These are phyloP conservation scores for Hedychridium roseum DNA, from an alignment of 2,888 invertebrate species.

Conservation along the genomic window DNA sequence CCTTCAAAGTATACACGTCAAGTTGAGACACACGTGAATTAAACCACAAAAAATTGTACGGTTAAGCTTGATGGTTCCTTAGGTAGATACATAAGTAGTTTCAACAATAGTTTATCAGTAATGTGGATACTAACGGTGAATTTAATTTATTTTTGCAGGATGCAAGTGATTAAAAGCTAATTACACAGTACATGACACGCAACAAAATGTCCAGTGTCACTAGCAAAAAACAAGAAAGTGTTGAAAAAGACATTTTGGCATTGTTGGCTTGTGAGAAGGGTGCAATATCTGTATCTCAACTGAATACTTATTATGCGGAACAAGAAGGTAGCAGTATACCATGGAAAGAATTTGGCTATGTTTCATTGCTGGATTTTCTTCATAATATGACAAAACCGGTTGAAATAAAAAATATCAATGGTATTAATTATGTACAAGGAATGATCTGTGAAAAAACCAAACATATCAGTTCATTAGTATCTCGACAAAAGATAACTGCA, in stretches of 20 bases:
- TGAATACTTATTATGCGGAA: constrained; percentile 31
- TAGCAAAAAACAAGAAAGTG: too few relatives aligned
- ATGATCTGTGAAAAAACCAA: constrained; percentile 35
- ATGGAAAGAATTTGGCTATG: constrained; percentile 32
- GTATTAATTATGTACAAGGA: constrained; percentile 21
- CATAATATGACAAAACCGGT: constrained; percentile 29
- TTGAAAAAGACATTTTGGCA: constrained; percentile 23
- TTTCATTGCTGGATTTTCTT: constrained; percentile 33
- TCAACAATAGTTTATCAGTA: too few relatives aligned
- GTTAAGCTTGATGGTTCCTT: too few relatives aligned
- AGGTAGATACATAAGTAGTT: too few relatives aligned
- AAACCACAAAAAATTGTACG: too few relatives aligned
- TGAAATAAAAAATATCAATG: constrained; percentile 5
- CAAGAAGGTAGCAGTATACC: constrained; percentile 41
- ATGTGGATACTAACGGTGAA: too few relatives aligned
- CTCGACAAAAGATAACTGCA: constrained; percentile 30
- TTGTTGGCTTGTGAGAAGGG: constrained; percentile 32
- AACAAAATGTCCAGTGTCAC: too few relatives aligned
- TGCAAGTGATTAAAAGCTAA: too few relatives aligned
- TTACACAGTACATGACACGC: too few relatives aligned
- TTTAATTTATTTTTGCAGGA: too few relatives aligned
- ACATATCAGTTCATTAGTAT: constrained; percentile 46
- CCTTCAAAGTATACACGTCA: too few relatives aligned
- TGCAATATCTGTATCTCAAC: background rate
- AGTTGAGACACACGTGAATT: too few relatives aligned